Percentiles rank a stretch among this genome's conserved stretches.
Evolutionary conservation across 2,113 vertebrate species (phyloP).

Genomic region (Heliornis fulica): DNA sequence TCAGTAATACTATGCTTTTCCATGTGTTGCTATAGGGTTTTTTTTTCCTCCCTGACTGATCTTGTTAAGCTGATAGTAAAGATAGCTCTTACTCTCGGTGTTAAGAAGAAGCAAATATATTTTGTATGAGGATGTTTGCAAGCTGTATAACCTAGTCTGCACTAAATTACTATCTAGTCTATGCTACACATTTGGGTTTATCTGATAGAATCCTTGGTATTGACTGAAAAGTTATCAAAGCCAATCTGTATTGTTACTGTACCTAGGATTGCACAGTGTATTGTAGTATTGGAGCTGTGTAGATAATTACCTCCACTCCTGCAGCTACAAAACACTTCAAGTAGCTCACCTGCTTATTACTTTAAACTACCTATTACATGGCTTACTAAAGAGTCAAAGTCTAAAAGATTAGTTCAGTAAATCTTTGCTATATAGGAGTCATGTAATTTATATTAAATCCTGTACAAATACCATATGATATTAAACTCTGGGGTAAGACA

Average conservation of each 20-base stretch:
- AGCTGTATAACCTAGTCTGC: not conserved
- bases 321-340: not conserved
- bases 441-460: not conserved
- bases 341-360: not conserved
- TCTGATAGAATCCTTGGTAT: not conserved
- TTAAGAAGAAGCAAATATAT: not conserved
- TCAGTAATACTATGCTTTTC: not conserved
- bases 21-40: not conserved
- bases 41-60: fast-evolving
- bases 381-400: not conserved
- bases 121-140: not conserved
- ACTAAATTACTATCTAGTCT: not conserved
- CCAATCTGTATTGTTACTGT: not conserved
- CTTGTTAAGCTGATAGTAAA: not conserved
- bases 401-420: not conserved
- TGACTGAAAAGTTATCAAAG: not conserved
- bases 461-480: not conserved
- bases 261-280: not conserved
- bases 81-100: not conserved
- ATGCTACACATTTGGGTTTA: not conserved
- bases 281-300: not conserved
- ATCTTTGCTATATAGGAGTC: not conserved
- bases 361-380: not conserved
- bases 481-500: not conserved
- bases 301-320: not conserved